Evolutionary conservation across 2,113 vertebrate species (phyloP).

Genomic region (Hippopotamus amphibius): DNA sequence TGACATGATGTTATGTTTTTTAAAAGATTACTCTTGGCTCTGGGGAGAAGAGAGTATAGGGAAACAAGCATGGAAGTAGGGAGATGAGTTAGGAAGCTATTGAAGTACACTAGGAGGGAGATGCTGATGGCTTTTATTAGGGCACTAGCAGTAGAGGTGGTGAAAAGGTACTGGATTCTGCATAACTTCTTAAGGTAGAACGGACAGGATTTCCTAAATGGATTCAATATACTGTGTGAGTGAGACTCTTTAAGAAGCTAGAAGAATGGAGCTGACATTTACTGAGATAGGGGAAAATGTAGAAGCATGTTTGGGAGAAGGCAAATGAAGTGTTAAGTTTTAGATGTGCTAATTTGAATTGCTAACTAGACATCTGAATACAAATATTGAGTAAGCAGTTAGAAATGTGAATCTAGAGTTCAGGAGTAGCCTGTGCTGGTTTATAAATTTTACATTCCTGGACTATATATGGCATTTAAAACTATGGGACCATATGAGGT

Average conservation of each 20-base stretch:
- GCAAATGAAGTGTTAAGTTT: conserved; percentile 11
- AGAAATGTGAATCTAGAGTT: conserved; percentile 5
- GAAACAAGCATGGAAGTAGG: background rate
- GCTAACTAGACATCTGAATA: background rate
- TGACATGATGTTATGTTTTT: background rate
- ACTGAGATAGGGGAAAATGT: background rate
- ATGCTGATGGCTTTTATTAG: background rate
- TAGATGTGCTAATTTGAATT: conserved; percentile 10
- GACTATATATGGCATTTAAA: background rate
- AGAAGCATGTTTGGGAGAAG: conserved; percentile 28
- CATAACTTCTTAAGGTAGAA: conserved; percentile 4
- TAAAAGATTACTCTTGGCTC: background rate
- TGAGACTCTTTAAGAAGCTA: conserved; percentile 18
- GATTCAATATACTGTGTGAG: background rate
- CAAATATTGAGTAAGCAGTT: conserved; percentile 10
- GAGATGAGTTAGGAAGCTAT: background rate
- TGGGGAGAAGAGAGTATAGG: background rate
- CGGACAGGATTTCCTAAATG: background rate
- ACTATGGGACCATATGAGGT: background rate
- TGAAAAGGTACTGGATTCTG: conserved; percentile 2
- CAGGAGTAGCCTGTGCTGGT: background rate
- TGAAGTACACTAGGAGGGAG: background rate
- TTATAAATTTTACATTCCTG: background rate
- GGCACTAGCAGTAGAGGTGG: background rate
- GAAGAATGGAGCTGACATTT: conserved; percentile 23